Percentiles rank a stretch among this genome's conserved stretches.
Conservation (phyloP, 1,140 invertebrate species). For the Listronotus oregonensis region DNA sequence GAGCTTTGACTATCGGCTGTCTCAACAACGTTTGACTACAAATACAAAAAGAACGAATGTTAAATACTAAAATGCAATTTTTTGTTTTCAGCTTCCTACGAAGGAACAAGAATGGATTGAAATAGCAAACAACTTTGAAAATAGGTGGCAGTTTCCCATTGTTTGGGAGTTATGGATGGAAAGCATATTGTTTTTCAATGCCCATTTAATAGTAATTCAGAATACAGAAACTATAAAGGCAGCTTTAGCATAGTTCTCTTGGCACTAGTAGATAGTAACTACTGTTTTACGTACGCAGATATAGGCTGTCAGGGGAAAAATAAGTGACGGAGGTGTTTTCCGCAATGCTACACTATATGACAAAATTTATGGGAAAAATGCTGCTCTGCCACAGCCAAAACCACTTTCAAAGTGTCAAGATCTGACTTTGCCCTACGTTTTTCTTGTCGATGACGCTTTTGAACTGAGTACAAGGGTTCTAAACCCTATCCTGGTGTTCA, state of each 20-base stretch:
- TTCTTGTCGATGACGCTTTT: slow-evolving; percentile 55
- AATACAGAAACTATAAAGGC: slow-evolving; percentile 46
- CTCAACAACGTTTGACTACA: too few relatives aligned
- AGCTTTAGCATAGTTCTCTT: slow-evolving; percentile 39
- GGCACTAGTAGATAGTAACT: slow-evolving; percentile 29
- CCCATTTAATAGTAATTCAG: slow-evolving; percentile 34
- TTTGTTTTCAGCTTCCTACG: too few relatives aligned
- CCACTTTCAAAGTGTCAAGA: slow-evolving; percentile 39
- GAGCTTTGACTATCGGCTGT: too few relatives aligned
- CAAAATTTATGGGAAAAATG: slow-evolving; percentile 40
- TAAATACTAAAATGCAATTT: too few relatives aligned
- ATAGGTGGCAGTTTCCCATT: slow-evolving; percentile 26
- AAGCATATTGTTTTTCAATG: slow-evolving; percentile 41
- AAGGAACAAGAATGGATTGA: too few relatives aligned
- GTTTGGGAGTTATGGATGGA: slow-evolving; percentile 43
- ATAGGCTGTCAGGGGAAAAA: slow-evolving; percentile 50
- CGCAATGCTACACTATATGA: slow-evolving; percentile 35
- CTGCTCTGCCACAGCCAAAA: slow-evolving; percentile 35
- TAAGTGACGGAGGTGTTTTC: slow-evolving; percentile 49
- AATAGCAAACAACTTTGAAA: too few relatives aligned
- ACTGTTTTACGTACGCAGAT: slow-evolving; percentile 52
- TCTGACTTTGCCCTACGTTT: slow-evolving; percentile 39
- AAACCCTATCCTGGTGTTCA: slow-evolving; percentile 37
- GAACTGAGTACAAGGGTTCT: slow-evolving; percentile 47
- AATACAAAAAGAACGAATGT: too few relatives aligned